Evolutionary conservation across 2,888 invertebrate species (phyloP), one percentile per base, ranked within the genome.

Genomic region (Heliconius ethilla): DNA sequence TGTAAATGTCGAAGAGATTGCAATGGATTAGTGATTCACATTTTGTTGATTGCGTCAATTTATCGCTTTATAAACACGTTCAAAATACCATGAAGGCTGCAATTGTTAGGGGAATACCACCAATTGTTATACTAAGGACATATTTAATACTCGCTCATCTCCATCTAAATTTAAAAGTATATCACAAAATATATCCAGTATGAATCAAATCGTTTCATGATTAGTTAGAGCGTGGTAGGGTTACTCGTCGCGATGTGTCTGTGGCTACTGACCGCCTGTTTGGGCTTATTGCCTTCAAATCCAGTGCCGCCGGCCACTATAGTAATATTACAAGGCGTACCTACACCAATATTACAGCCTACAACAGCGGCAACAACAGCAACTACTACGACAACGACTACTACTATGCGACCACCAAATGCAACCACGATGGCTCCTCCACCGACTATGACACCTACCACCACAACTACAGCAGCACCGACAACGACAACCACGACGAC

Each of bases 51-150:
- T 92, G 91, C 92, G 87, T 89, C 90, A 92, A 93, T 94, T 93
- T 92, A 87, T 90, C 90, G 90, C 91, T 86, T 85, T 86, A 86
- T 88, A 87, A 88, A 87, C 88, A 89, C 85, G 89, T 86, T 89
- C 91, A 93, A 90, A 88, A 89, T 82, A 90, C 89, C 94, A 93
- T 94, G 94, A 94, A 94, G 93, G 94, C 90, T 92, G 85, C 86
- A 87, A 88, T 92, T 89, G 90, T 92, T 90, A 88, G 91, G 93
- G 92, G 88, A 94, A 93, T 93, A 91, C 92, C 92, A 88, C 86
- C 85, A 87, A 88, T 90, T 87, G 87, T 83, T 84, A 84, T 82
- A 86, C 84, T 89, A 91, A 92, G 90, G 89, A 89, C 89, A 88
- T 88, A 92, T 92, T 92, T 92, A 92, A 92, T 90, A 87, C 88